These are phyloP conservation scores for Tachuris rubrigastra DNA, from an alignment of 2,113 vertebrate genomes.

Conservation along the genomic window DNA sequence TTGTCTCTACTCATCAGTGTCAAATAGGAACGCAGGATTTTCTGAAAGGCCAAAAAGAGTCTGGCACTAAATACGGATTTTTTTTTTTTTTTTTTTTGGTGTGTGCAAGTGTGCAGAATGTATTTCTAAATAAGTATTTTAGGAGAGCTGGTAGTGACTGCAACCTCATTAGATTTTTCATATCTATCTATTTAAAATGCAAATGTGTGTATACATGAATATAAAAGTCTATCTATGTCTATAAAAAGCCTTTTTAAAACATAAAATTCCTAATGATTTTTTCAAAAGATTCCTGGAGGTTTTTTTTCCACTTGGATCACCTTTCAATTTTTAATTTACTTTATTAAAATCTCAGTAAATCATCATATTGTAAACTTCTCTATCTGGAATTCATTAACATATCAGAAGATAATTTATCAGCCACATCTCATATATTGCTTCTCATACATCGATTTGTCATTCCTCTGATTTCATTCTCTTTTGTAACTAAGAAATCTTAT, in stretches of 20 bases:
- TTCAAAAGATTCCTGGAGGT: conserved; percentile 22
- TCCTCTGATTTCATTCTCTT: conserved; percentile 31
- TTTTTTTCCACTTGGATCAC: conserved; percentile 37
- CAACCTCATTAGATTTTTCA: neutral
- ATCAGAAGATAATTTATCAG: conserved; percentile 66
- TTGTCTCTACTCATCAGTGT: neutral
- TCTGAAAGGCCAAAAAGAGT: neutral
- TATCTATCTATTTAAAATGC: neutral
- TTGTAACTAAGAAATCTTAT: conserved; percentile 9
- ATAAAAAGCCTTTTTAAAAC: conserved; percentile 28
- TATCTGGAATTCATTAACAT: conserved; percentile 58
- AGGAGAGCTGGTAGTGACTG: neutral
- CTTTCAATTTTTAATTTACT: conserved; percentile 59
- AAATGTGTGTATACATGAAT: neutral
- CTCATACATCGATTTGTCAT: conserved; percentile 51
- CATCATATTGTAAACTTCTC: conserved; percentile 21
- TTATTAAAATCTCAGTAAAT: conserved; percentile 53
- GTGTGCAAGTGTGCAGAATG: neutral
- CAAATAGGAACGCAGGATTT: neutral
- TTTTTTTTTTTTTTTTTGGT: neutral
- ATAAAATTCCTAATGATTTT: conserved; percentile 28
- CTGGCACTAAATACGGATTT: neutral
- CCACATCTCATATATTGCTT: conserved; percentile 50
- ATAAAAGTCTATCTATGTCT: neutral
- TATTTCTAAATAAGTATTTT: neutral